Evolutionary conservation across 2,888 invertebrate species (phyloP).

Genomic region (Aleiodes testaceus): DNA sequence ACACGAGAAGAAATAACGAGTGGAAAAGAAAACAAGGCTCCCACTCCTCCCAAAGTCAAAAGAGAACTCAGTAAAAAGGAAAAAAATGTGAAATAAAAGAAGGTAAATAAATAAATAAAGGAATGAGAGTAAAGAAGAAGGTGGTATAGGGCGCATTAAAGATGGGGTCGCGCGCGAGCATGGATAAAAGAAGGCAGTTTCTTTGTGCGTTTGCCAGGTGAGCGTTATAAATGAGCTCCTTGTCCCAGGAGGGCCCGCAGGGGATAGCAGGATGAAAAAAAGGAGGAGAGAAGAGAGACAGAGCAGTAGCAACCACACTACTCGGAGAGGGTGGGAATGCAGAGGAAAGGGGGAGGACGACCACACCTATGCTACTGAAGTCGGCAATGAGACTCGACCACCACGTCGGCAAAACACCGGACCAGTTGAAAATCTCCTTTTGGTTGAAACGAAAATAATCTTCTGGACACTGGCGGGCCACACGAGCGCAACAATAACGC

Average conservation of each 20-base stretch:
- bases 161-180: slow-evolving; percentile 50
- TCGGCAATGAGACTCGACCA: slow-evolving; percentile 59
- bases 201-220: slow-evolving; percentile 68
- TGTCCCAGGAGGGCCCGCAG: slow-evolving; percentile 37
- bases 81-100: slow-evolving; percentile 40
- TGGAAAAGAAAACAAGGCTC: slow-evolving; percentile 38
- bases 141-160: slow-evolving; percentile 37
- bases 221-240: slow-evolving; percentile 69
- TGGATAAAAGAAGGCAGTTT: slow-evolving; percentile 60
- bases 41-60: slow-evolving; percentile 32
- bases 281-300: slow-evolving; percentile 24
- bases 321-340: slow-evolving; percentile 46
- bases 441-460: slow-evolving; percentile 57
- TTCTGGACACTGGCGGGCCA: slow-evolving; percentile 40
- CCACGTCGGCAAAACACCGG: slow-evolving; percentile 54
- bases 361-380: slow-evolving; percentile 68
- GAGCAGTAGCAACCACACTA: slow-evolving; percentile 21
- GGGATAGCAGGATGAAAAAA: slow-evolving; percentile 29
- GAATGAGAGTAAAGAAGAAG: slow-evolving; percentile 24
- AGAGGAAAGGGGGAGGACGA: slow-evolving; percentile 51
- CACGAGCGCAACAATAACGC: slow-evolving; percentile 20
- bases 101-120: slow-evolving; percentile 36
- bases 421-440: slow-evolving; percentile 37
- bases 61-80: slow-evolving; percentile 24
- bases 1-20: slow-evolving; percentile 32